Evolutionary conservation across 2,888 invertebrate genomes (phyloP).

Genomic region (Caradrina clavipalpis): DNA sequence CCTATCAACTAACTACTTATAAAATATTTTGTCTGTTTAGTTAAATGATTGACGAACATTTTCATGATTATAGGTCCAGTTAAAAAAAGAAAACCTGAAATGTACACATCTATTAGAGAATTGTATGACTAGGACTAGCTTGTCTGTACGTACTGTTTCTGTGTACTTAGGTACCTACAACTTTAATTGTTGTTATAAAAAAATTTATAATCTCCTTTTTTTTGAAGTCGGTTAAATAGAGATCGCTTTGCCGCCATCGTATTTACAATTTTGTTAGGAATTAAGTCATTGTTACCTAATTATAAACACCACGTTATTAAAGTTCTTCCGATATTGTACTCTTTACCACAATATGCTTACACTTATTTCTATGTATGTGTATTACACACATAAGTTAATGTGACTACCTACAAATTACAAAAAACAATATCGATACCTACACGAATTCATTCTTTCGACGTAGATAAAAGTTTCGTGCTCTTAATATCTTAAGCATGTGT

Average conservation of each 20-base stretch:
- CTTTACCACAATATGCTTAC: no score
- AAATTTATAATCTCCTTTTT: no score
- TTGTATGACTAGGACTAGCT: neutral
- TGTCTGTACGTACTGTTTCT: neutral
- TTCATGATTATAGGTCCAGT: neutral
- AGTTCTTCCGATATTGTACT: no score
- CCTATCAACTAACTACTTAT: neutral
- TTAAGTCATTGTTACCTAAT: neutral
- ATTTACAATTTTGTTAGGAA: neutral
- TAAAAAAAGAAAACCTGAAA: constrained; percentile 10
- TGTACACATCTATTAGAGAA: neutral
- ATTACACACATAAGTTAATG: no score
- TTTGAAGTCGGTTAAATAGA: no score
- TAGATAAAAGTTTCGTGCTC: neutral
- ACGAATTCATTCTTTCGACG: neutral
- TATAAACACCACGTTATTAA: no score
- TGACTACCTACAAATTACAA: no score
- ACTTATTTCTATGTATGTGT: no score
- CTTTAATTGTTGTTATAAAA: no score
- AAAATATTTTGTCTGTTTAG: neutral
- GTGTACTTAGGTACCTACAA: no score
- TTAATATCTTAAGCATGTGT: constrained; percentile 20
- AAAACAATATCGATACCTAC: neutral
- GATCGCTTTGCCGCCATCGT: neutral
- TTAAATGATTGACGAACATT: constrained; percentile 4